These are phyloP conservation scores for Trachelus iudaicus DNA, from an alignment of 2,888 invertebrate species.

Conservation along the genomic window DNA sequence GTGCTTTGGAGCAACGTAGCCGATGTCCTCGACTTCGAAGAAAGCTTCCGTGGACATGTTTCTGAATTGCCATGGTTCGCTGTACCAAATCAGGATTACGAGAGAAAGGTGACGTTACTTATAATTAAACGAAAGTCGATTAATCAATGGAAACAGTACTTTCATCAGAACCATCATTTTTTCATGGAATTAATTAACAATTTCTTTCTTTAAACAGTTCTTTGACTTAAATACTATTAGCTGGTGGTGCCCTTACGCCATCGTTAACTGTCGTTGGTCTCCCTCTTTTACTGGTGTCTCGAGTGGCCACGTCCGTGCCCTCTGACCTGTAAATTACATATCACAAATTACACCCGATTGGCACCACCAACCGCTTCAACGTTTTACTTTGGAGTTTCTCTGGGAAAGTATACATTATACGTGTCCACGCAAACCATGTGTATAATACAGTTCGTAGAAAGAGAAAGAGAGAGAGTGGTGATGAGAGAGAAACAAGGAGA, in stretches of 20 bases:
- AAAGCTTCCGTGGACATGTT: conserved; percentile 73
- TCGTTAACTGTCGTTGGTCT: neutral
- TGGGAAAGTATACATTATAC: neutral
- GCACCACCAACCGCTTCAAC: neutral
- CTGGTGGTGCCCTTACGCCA: neutral
- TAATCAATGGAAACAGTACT: neutral
- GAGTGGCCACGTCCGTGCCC: neutral
- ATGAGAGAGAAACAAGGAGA: neutral
- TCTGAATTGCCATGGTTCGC: conserved; percentile 78
- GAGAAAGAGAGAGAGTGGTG: neutral
- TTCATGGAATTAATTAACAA: neutral
- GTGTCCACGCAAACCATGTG: neutral
- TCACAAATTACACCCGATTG: neutral
- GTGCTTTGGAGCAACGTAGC: conserved; percentile 76
- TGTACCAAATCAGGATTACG: conserved; percentile 77
- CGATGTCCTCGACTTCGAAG: conserved; percentile 75
- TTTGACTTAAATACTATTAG: neutral
- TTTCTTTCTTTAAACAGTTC: neutral
- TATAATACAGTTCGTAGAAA: neutral
- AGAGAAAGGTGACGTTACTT: conserved; percentile 71
- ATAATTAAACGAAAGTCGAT: neutral
- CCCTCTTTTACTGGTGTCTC: neutral
- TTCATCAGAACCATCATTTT: neutral
- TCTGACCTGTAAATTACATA: neutral
- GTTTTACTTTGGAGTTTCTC: neutral